Evolutionary conservation across 2,888 invertebrate species (phyloP), one percentile per base, ranked within the genome.

Genomic region (Argyra leucocephala): DNA sequence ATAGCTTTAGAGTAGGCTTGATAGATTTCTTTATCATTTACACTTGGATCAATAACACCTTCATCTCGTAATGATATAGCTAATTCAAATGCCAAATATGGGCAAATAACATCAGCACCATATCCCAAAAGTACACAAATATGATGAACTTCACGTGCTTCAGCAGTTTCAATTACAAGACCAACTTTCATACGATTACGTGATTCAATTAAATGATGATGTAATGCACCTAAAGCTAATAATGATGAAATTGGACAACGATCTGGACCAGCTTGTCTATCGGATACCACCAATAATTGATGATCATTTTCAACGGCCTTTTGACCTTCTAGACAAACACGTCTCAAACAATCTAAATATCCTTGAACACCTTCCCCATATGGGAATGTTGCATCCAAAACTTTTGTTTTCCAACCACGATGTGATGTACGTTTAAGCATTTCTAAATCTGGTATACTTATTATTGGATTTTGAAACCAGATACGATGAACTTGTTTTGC

Each of bases 21-120:
- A 79, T 88, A 96, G 70, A 97, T 89, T 65, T 87, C 85, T 7
- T 89, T 86, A 76, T 97, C 94, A 0, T 88, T 86, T 3, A 91
- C 81, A 4, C 83, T 82, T 0, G 86, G 83, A 72, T 92, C 91
- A 36, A 99, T 80, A 10, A 96, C 86, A 59, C 90, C 90, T 80
- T 96, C 93, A 72, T 88, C 87, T 31, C 96, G 85, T 12, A 99
- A 83, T 48, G 91, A 86, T 70, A 88, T 86, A 23, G 97, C 92
- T 72, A 96, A 85, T 80, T 99, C 98, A 79, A 96, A 92, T 3
- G 96, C 96, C 67, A 98, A 81, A 81, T 97, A 98, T 0, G 99
- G 98, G 73, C 98, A 98, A 71, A 99, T 91, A 0, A 93, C 98
- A 81, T 99, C 98, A 2, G 96, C 97, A 36, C 99, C 98, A 78